Evolutionary conservation across 2,113 vertebrate genomes (phyloP).

Genomic region (Sapayoa aenigma): DNA sequence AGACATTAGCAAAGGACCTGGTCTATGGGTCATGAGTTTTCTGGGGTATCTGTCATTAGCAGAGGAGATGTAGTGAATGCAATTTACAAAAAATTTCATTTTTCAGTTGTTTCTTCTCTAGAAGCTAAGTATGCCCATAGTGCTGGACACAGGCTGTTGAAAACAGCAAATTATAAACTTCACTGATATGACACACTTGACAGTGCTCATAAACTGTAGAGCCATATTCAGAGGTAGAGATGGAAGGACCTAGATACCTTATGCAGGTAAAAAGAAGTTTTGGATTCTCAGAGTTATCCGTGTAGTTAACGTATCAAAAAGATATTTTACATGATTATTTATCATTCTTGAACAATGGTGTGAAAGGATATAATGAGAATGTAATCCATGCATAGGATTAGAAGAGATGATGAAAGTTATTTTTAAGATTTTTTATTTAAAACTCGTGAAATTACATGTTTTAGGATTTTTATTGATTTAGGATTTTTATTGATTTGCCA

Average conservation of each 20-base stretch:
- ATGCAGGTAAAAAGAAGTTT: not conserved
- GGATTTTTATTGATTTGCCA: too few species aligned
- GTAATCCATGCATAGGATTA: not conserved
- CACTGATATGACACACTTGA: not conserved
- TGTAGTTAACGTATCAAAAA: not conserved
- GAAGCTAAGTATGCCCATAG: not conserved
- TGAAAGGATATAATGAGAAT: not conserved
- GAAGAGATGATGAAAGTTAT: not conserved
- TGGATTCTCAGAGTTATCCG: not conserved
- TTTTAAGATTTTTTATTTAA: not conserved
- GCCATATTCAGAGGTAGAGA: not conserved
- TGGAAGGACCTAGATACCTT: not conserved
- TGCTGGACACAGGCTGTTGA: not conserved
- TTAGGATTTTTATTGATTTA: not conserved
- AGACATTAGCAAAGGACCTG: not conserved
- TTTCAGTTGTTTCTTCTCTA: not conserved
- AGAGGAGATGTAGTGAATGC: not conserved
- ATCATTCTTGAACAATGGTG: not conserved
- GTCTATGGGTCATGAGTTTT: not conserved
- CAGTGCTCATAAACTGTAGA: not conserved
- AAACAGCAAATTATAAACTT: not conserved
- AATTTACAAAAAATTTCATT: not conserved
- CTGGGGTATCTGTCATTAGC: not conserved
- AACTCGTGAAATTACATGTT: not conserved
- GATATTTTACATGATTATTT: not conserved